Evolutionary conservation across 1,140 invertebrate genomes (phyloP).

Genomic region (Campoletis sonorensis): DNA sequence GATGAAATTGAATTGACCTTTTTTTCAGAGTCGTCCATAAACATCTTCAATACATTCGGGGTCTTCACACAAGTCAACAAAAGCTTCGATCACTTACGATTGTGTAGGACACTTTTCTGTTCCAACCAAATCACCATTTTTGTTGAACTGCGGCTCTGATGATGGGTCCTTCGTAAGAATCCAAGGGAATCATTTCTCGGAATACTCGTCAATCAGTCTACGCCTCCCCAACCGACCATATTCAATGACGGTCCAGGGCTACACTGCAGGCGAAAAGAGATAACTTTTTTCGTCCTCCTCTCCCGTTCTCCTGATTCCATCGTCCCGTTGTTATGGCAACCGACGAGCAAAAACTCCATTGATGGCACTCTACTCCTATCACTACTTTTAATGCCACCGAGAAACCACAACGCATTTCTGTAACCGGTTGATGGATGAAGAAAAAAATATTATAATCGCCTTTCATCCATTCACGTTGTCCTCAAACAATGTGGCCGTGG

Average conservation of each 20-base stretch:
- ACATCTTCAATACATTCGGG: neutral
- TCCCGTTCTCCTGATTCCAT: neutral
- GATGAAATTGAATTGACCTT: neutral
- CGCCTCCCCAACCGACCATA: neutral
- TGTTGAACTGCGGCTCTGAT: neutral
- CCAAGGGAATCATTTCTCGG: neutral
- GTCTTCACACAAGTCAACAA: neutral
- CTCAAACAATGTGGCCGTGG: too few relatives aligned
- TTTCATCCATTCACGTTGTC: too few relatives aligned
- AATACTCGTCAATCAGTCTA: neutral
- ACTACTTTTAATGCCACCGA: neutral
- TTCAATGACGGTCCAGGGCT: neutral
- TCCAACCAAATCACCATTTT: neutral
- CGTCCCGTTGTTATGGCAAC: constrained; percentile 63
- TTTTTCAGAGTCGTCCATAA: neutral
- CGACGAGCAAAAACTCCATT: constrained; percentile 67
- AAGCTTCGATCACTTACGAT: neutral
- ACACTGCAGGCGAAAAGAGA: neutral
- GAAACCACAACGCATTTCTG: neutral
- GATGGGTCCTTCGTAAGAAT: neutral
- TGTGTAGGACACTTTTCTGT: neutral
- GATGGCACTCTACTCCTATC: constrained; percentile 49
- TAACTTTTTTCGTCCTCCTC: neutral
- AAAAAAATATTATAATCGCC: too few relatives aligned
- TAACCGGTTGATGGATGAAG: too few relatives aligned